Conservation (phyloP, 2,113 vertebrate species). For the Hydrochoerus hydrochaeris region DNA sequence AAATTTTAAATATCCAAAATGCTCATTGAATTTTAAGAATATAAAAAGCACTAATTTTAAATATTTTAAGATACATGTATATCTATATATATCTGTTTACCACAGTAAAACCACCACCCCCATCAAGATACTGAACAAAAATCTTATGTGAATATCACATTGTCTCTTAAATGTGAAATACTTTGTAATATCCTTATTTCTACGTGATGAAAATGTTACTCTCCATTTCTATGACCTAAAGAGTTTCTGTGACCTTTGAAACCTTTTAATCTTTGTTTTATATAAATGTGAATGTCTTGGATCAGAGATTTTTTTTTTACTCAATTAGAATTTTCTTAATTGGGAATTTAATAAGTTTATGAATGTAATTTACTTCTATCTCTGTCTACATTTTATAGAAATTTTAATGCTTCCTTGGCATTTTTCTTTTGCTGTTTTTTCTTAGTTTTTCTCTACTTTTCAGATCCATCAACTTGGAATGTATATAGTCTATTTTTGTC, state of each 20-base stretch:
- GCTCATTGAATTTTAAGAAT: not conserved
- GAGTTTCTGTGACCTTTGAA: not conserved
- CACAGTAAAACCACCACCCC: not conserved
- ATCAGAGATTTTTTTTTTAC: not conserved
- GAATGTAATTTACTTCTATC: not conserved
- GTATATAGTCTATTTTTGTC: not conserved
- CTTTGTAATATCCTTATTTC: not conserved
- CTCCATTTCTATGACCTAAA: not conserved
- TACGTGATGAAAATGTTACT: not conserved
- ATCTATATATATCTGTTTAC: not conserved
- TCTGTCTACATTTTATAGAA: not conserved
- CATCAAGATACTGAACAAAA: not conserved
- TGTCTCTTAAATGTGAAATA: not conserved
- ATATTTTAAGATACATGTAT: not conserved
- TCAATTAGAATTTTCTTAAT: not conserved
- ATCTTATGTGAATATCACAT: not conserved
- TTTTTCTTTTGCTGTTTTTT: not conserved
- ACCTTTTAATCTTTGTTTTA: not conserved
- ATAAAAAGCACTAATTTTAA: not conserved
- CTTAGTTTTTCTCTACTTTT: not conserved
- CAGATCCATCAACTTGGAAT: not conserved
- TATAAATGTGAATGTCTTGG: not conserved
- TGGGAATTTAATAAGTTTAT: not conserved
- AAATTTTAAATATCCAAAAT: not conserved
- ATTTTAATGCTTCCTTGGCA: not conserved